phyloP scores from a whole-genome alignment of 2,113 vertebrate species.

The Hepsetus odoe region DNA sequence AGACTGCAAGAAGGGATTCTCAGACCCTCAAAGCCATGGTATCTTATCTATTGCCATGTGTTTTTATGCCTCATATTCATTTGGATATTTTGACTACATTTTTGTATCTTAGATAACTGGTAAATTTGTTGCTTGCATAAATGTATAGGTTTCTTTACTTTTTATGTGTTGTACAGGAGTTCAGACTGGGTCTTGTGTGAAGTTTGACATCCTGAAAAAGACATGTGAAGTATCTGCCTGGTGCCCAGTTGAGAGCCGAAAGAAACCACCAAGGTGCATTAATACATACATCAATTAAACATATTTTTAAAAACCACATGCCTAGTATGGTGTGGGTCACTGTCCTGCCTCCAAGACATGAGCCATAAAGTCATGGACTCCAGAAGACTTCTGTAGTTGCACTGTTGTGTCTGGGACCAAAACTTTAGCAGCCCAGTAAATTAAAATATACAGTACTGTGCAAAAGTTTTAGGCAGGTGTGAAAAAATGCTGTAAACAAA shows the following conservation, averaged over 20 bases:
- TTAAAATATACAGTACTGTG: too few relatives aligned
- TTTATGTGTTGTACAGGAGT: constrained; percentile 69
- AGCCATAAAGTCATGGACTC: too few relatives aligned
- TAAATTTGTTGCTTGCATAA: too few relatives aligned
- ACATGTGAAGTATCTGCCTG: constrained; percentile 80
- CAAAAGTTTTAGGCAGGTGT: too few relatives aligned
- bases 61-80: not conserved
- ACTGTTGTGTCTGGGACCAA: too few relatives aligned
- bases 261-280: constrained; percentile 64
- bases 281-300: not conserved
- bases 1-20: constrained; percentile 72
- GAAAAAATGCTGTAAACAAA: too few relatives aligned
- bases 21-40: constrained; percentile 79
- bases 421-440: too few relatives aligned
- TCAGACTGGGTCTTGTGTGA: constrained; percentile 78
- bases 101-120: too few relatives aligned
- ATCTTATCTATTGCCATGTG: not conserved
- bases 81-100: not conserved
- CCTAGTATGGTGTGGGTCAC: too few relatives aligned
- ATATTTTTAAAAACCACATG: too few relatives aligned
- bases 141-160: not conserved
- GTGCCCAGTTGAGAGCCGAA: constrained; percentile 76
- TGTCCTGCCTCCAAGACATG: too few relatives aligned
- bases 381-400: too few relatives aligned
- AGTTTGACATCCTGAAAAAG: constrained; percentile 68